Evolutionary conservation across 2,888 invertebrate species (phyloP).

Genomic region (Tenthredo notha): DNA sequence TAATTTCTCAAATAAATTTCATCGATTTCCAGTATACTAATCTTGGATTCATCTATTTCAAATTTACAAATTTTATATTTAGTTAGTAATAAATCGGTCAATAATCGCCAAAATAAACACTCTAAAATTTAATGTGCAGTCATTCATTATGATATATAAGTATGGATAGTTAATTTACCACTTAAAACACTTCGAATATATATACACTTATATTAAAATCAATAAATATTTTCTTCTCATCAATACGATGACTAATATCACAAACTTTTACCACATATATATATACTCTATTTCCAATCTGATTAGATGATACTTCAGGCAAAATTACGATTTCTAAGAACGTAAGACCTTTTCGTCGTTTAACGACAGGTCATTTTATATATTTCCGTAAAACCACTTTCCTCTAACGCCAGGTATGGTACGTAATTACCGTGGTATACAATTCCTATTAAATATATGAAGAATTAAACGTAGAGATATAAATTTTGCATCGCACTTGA

Average conservation of each 20-base stretch:
- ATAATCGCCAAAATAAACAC: neutral
- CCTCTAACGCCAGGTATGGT: neutral
- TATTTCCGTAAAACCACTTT: conserved; percentile 12
- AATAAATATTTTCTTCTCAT: neutral
- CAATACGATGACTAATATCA: neutral
- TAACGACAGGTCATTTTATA: neutral
- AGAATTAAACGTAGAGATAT: neutral
- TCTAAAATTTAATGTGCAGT: neutral
- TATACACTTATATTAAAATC: neutral
- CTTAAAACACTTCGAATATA: neutral
- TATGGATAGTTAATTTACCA: neutral
- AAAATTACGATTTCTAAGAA: neutral
- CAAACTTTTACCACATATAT: neutral
- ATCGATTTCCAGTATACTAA: neutral
- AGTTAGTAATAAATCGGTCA: neutral
- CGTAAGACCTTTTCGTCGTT: neutral
- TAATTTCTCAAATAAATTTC: neutral
- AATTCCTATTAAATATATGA: neutral
- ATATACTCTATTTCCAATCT: neutral
- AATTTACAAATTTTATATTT: too few relatives aligned
- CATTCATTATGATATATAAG: neutral
- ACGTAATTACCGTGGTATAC: neutral
- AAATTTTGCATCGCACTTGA: neutral
- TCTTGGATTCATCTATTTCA: neutral
- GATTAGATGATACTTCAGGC: neutral